These are phyloP conservation scores for Xestoiulus laeticollis DNA, from an alignment of 2,888 invertebrate genomes.

Conservation along the genomic window DNA sequence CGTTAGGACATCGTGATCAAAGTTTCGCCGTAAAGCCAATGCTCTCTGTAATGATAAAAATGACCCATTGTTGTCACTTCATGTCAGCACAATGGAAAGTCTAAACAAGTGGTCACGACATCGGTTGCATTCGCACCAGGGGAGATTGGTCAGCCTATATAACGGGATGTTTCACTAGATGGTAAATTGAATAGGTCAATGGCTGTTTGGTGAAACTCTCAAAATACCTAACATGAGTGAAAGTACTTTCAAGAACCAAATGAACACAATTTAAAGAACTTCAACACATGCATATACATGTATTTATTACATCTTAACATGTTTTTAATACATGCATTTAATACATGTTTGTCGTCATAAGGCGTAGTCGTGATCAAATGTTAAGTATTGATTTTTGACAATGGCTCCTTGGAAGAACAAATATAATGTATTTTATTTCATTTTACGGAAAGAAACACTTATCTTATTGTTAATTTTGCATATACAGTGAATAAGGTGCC, in stretches of 20 bases:
- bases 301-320: no score
- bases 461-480: neutral
- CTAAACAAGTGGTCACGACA: conserved; percentile 11
- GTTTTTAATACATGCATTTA: no score
- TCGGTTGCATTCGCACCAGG: neutral
- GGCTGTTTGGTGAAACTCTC: neutral
- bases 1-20: neutral
- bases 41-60: neutral
- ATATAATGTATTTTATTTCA: neutral
- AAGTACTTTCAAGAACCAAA: neutral
- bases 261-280: no score
- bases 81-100: neutral
- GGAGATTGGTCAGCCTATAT: neutral
- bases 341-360: no score
- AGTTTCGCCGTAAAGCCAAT: neutral
- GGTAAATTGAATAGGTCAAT: neutral
- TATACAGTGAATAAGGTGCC: neutral
- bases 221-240: neutral
- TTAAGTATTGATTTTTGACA: neutral
- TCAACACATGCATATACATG: no score
- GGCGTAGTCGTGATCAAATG: neutral
- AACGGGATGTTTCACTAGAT: neutral
- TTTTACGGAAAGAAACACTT: neutral
- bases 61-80: neutral
- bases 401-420: neutral